Base-by-base conservation (phyloP, 2,797 vertebrate species). In the Rhinichthys osculus region DNA sequence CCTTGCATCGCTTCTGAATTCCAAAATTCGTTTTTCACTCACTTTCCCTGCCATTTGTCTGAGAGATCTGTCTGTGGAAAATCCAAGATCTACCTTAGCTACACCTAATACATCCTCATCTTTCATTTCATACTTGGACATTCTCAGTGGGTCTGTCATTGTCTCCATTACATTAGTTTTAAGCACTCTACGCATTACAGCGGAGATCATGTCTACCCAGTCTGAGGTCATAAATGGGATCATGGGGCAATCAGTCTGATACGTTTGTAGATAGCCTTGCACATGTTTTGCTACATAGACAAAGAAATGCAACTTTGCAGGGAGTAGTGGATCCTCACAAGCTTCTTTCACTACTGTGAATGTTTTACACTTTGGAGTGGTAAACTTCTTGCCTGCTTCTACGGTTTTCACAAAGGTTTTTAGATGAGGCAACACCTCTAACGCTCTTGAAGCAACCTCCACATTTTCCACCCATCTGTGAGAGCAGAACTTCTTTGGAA, bases 201-300 rank as follows among this genome's bases (percentile, higher is more conserved):
- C 64, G 6, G 64, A 69, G 33, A 69, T 38, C 66, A 69, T 38
- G 14, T 69, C 33, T 38, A 9, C 66, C 66, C 33, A 69, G 66
- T 69, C 66, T 69, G 33, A 69, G 66, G 30, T 69, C 66, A 69
- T 69, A 38, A 69, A 38, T 33, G 64, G 64, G 64, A 67, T 67
- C 64, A 67, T 69, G 16, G 64, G 64, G 16, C 66, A 38, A 38
- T 69, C 33, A 50, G 47, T 50, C 47, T 38, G 66, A 69, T 69
- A 69, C 66, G 35, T 33, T 69, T 38, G 66, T 69, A 69, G 33
- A 9, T 38, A 69, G 6, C 66, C 66, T 38, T 69, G 33, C 33
- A 38, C 33, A 69, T 35, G 33, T 30, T 69, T 69, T 69, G 66
- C 33, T 38, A 38, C 6, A 69, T 19, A 69, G 33, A 69, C 33